Base-by-base conservation (phyloP, 2,113 vertebrate genomes). In the Xerus inauris region DNA sequence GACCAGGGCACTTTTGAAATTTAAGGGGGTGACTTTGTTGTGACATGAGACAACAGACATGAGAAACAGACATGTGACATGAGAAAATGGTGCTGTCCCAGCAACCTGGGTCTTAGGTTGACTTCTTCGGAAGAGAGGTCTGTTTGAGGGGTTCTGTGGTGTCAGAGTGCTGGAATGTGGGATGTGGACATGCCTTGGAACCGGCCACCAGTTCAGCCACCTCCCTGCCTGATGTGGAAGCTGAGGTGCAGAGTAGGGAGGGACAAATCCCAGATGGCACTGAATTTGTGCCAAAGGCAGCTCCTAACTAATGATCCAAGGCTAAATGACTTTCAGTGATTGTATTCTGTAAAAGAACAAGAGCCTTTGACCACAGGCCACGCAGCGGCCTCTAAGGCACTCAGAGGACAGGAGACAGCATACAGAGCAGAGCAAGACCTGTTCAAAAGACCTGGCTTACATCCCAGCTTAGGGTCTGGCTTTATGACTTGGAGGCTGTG, bases 271-370 rank as follows among this genome's bases (percentile, higher is more conserved):
- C 12, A 67, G 42, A 51, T 35, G 3, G 19, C 67, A 7, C 30
- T n/a, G 54, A 45, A 49, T 14, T 38, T 57, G 54, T 72, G 49
- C 69, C 75, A 79, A 65, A 57, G 49, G 57, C 73, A 79, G 26
- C 49, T 80, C n/a, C 47, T 77, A 26, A 59, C 42, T 54, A 71
- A 71, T 3, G 12, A 72, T 17, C 9, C 40, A 57, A 71, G 45
- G 35, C 79, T 19, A 9, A 87, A 32, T 45, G 89, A 62, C 79
- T 67, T 51, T 83, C 75, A 65, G 8, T 65, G 38, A 30, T 47
- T n/a, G 65, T n/a, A 45, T 94, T 67, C 92, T 94, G 22, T 42
- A 38, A 65, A 76, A 84, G 75, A 82, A 73, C 45, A 45, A 87
- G 45, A 28, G 62, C 45, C 35, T 81, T 93, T 89, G 14, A 51